Evolutionary conservation across 2,888 invertebrate species (phyloP).

Genomic region (Campaea margaritaria): DNA sequence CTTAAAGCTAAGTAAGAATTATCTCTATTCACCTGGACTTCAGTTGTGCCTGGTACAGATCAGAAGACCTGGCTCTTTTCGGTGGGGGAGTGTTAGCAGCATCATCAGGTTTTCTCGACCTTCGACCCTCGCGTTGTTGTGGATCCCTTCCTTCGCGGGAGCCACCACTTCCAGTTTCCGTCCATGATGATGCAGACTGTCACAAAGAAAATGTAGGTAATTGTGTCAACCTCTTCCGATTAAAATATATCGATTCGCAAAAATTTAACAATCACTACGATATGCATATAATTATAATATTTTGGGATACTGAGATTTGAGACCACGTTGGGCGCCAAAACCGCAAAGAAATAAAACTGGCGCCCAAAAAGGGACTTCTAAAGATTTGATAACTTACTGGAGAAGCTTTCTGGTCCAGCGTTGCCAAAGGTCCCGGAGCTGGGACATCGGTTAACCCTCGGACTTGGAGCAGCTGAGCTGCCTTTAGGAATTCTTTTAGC

Average conservation of each 20-base stretch:
- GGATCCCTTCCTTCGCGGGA: constrained; percentile 73
- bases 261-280: no score
- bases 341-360: constrained; percentile 19
- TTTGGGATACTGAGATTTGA: not conserved
- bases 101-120: constrained; percentile 83
- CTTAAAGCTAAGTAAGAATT: constrained; percentile 32
- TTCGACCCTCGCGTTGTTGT: constrained; percentile 68
- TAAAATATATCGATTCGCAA: no score
- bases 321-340: constrained; percentile 30
- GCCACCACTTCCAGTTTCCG: constrained; percentile 77
- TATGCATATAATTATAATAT: no score
- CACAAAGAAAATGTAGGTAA: constrained; percentile 2
- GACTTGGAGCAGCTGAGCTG: constrained; percentile 94
- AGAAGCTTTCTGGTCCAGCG: constrained; percentile 88
- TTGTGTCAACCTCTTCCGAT: no score
- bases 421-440: constrained; percentile 76
- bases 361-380: constrained; percentile 31
- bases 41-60: constrained; percentile 87
- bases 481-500: constrained; percentile 93
- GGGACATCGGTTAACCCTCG: constrained; percentile 94
- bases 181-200: constrained; percentile 80
- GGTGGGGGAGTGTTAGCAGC: constrained; percentile 86
- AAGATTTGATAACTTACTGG: constrained; percentile 83
- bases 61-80: constrained; percentile 89
- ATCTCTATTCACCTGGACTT: constrained; percentile 76